Conservation (phyloP, 1,140 invertebrate species). For the Rhynchophorus ferrugineus region DNA sequence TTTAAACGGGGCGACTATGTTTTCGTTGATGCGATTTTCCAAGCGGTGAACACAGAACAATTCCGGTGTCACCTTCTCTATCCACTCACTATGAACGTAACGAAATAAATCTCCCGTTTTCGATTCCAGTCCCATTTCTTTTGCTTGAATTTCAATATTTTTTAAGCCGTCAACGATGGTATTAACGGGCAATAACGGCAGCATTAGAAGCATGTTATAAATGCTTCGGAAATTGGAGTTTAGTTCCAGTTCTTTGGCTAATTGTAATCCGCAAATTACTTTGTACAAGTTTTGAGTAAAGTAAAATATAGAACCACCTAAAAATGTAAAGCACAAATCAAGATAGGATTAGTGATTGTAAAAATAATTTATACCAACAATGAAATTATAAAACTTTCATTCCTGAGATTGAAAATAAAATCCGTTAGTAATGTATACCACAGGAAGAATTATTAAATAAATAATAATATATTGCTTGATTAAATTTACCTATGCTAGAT, state of each 20-base stretch:
- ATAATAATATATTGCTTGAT: not conserved
- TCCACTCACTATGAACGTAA: slow-evolving; percentile 32
- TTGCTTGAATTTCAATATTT: slow-evolving; percentile 32
- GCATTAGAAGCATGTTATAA: slow-evolving; percentile 35
- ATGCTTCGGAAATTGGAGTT: slow-evolving; percentile 33
- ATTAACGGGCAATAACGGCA: slow-evolving; percentile 35
- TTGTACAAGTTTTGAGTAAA: slow-evolving; percentile 36
- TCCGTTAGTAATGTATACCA: too few species aligned
- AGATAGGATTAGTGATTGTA: not conserved
- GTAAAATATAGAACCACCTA: slow-evolving; percentile 34
- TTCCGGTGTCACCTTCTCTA: slow-evolving; percentile 32
- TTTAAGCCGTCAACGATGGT: slow-evolving; percentile 32
- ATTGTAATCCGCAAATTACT: slow-evolving; percentile 32
- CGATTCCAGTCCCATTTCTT: slow-evolving; percentile 17
- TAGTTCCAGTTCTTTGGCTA: slow-evolving; percentile 31
- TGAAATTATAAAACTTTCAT: too few species aligned
- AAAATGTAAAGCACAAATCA: not conserved
- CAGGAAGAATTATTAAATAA: too few species aligned
- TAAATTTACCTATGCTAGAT: slow-evolving; percentile 28
- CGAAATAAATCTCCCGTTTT: slow-evolving; percentile 25
- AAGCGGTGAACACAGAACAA: slow-evolving; percentile 34
- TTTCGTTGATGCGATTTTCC: slow-evolving; percentile 36
- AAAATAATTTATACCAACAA: too few species aligned
- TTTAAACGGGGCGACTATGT: slow-evolving; percentile 34
- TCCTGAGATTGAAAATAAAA: too few species aligned